Evolutionary conservation across 2,113 vertebrate species (phyloP).

Genomic region (Cephalopterus ornatus): DNA sequence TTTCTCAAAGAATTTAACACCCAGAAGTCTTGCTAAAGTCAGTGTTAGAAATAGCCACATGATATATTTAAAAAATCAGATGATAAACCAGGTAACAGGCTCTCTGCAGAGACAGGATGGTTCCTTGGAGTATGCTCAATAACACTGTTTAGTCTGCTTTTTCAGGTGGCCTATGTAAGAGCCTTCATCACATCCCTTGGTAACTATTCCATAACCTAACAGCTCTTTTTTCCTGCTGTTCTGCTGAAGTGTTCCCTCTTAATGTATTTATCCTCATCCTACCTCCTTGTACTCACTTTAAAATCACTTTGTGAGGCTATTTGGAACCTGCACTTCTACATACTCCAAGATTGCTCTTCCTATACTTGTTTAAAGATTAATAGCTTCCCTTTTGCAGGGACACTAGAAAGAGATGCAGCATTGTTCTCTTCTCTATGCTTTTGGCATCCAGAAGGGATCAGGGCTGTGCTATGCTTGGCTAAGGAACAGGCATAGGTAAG

Average conservation of each 20-base stretch:
- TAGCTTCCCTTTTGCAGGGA: background rate
- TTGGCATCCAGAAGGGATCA: background rate
- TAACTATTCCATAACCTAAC: background rate
- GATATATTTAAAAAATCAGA: background rate
- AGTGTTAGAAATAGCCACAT: background rate
- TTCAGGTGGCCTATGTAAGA: background rate
- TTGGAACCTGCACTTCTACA: background rate
- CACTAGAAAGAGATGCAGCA: background rate
- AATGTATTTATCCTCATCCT: background rate
- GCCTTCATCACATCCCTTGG: background rate
- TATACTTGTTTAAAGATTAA: background rate
- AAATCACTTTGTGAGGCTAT: background rate
- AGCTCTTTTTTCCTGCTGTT: background rate
- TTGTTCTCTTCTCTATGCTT: background rate
- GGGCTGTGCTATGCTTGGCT: background rate
- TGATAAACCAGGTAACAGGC: background rate
- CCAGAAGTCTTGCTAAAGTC: background rate
- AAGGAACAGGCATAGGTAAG: background rate
- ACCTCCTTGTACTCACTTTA: background rate
- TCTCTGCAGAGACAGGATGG: background rate
- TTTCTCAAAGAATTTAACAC: background rate
- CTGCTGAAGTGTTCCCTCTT: background rate
- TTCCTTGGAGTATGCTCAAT: background rate
- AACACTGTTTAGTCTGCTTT: background rate
- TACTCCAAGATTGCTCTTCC: background rate